A percentile compares a stretch with the other conserved stretches of the same genome.
Conservation (phyloP, 2,888 invertebrate genomes). For the Scaeva pyrastri region DNA sequence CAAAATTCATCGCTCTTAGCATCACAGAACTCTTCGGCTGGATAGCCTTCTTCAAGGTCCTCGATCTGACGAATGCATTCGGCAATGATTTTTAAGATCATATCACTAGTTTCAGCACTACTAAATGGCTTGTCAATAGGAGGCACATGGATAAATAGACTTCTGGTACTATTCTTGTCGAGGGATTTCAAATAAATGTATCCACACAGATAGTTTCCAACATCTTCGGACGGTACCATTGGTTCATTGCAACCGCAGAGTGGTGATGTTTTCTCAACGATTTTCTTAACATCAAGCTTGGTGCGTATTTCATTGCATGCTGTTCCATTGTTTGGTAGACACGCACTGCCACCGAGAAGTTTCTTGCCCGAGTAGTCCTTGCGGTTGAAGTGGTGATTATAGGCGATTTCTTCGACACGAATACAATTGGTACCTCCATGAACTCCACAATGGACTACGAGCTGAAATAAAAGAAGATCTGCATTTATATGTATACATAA, state of each 20-base stretch:
- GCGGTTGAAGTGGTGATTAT: slow-evolving; percentile 81
- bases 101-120: slow-evolving; percentile 86
- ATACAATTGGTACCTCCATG: slow-evolving; percentile 81
- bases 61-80: slow-evolving; percentile 81
- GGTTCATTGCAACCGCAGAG: slow-evolving; percentile 78
- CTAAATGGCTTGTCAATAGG: slow-evolving; percentile 87
- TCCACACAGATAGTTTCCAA: slow-evolving; percentile 89
- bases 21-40: slow-evolving; percentile 12
- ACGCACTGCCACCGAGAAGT: slow-evolving; percentile 77
- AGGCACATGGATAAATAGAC: slow-evolving; percentile 92
- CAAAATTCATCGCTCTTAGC: slow-evolving; percentile 7
- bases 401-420: slow-evolving; percentile 82
- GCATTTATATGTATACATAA: no score
- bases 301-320: slow-evolving; percentile 79
- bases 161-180: slow-evolving; percentile 85
- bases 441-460: slow-evolving; percentile 84
- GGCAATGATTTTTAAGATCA: slow-evolving; percentile 81
- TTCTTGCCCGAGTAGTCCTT: slow-evolving; percentile 80
- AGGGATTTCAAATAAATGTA: slow-evolving; percentile 91
- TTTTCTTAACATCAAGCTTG: slow-evolving; percentile 83
- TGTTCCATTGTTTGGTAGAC: slow-evolving; percentile 77
- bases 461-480: slow-evolving; percentile 74
- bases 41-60: neutral
- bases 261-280: slow-evolving; percentile 81
- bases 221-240: slow-evolving; percentile 79